Evolutionary conservation across 2,888 invertebrate genomes (phyloP).

Genomic region (Molanna angustata): DNA sequence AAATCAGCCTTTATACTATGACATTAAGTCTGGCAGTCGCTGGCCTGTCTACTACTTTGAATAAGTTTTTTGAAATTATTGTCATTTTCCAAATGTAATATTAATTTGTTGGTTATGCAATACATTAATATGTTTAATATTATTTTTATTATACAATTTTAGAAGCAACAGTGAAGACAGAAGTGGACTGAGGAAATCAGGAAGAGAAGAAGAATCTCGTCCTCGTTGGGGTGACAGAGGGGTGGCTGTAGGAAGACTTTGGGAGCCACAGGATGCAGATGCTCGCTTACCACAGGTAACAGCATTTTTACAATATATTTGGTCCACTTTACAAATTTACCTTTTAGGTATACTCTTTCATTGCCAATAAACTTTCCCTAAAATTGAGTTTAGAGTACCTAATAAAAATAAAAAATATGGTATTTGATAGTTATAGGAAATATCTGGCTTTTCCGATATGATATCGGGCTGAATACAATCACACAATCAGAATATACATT

Average conservation of each 20-base stretch:
- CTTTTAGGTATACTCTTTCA: too few species aligned
- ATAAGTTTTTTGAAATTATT: background rate
- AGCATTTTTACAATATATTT: too few species aligned
- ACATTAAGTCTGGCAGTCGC: too few species aligned
- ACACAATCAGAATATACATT: too few species aligned
- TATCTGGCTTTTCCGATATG: background rate
- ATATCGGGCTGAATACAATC: too few species aligned
- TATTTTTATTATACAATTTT: conserved; percentile 5
- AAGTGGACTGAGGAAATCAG: conserved; percentile 38
- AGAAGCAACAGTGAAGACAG: conserved; percentile 42
- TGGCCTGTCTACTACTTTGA: background rate
- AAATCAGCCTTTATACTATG: too few species aligned
- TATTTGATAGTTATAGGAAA: too few species aligned
- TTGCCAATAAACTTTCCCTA: too few species aligned
- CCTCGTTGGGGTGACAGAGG: conserved; percentile 74
- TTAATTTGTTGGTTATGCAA: too few species aligned
- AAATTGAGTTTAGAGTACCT: too few species aligned
- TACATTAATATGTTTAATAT: background rate
- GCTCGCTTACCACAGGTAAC: conserved; percentile 52
- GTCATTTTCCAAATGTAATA: background rate
- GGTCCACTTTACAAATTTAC: too few species aligned
- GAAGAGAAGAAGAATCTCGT: conserved; percentile 61
- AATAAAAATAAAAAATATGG: too few species aligned
- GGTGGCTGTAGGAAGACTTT: conserved; percentile 64
- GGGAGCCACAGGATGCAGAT: conserved; percentile 59